Evolutionary conservation across 2,797 vertebrate species (phyloP), one percentile per base, ranked within the genome.

Genomic region (Parauchenoglanis punctatus): DNA sequence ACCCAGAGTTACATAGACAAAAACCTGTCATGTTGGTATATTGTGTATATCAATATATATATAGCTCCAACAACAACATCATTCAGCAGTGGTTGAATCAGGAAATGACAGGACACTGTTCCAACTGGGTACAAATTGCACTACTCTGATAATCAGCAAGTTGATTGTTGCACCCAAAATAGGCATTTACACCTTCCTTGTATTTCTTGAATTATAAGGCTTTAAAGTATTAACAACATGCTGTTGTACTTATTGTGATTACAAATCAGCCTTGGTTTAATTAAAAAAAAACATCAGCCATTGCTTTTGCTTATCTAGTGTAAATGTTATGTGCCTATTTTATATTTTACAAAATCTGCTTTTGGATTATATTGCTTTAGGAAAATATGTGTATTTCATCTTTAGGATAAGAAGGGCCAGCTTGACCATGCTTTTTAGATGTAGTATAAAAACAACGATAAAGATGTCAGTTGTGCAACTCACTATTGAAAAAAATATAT

Each of bases 81-180:
- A 76, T 56, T 76, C 23, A 72, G 40, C 61, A 63, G 18, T 46
- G 81, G 20, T 23, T 61, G 56, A 85, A 40, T 85, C 54, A 85
- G 46, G 86, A 86, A 89, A 52, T 52, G 44, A 67, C 56, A 81
- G 40, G 40, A 46, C 77, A 72, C 67, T 72, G 68, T 86, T 86
- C 58, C 77, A 77, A 25, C 23, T 83, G 23, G n/a, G 80, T 11
- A 23, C 46, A 75, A 87, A 87, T 68, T 83, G 25, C 72, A 83
- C 72, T 77, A 20, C 7, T 83, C 58, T 73, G 85, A 52, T 40
- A 83, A 77, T 44, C 81, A 67, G 68, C 52, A 35, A 6, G 56
- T 63, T 82, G 78, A 72, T 52, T 72, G 18, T 86, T 81, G 58
- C 35, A 81, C 58, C 35, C 78, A 81, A 78, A 56, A 78, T 18